These are phyloP conservation scores for Melitaea athalia DNA, from an alignment of 2,888 invertebrate genomes.

Conservation along the genomic window DNA sequence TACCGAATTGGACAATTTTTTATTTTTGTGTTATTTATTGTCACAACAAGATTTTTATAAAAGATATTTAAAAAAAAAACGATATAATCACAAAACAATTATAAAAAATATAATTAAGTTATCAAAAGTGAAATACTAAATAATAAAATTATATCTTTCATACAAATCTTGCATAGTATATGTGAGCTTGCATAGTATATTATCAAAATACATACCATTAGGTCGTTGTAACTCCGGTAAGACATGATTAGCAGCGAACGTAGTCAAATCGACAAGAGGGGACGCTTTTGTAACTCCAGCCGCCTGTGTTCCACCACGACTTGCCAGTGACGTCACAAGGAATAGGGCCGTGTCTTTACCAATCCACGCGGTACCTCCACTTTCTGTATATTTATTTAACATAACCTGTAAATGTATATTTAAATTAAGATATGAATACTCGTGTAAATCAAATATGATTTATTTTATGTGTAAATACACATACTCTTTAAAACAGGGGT, in stretches of 20 bases:
- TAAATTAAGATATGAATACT: neutral
- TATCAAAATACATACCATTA: slow-evolving; percentile 78
- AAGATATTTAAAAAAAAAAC: too few relatives aligned
- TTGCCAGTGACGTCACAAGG: slow-evolving; percentile 96
- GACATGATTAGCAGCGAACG: slow-evolving; percentile 94
- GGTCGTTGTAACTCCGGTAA: slow-evolving; percentile 90
- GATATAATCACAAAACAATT: too few relatives aligned
- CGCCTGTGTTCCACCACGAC: slow-evolving; percentile 93
- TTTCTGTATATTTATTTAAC: slow-evolving; percentile 89
- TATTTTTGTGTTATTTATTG: too few relatives aligned
- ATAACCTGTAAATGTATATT: slow-evolving; percentile 79
- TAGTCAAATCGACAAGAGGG: slow-evolving; percentile 92
- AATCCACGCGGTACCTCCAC: slow-evolving; percentile 92
- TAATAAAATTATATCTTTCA: too few relatives aligned
- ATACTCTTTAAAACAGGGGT: too few relatives aligned
- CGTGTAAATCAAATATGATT: too few relatives aligned
- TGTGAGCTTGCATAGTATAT: neutral
- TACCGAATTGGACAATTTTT: too few relatives aligned
- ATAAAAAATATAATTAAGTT: too few relatives aligned
- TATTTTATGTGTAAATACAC: too few relatives aligned
- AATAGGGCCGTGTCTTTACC: slow-evolving; percentile 98
- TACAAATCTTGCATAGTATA: neutral
- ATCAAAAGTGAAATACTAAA: too few relatives aligned
- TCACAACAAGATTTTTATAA: too few relatives aligned
- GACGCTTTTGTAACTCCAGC: slow-evolving; percentile 96